Percentiles rank a stretch among this genome's conserved stretches.
These are phyloP conservation scores for Caenorhabditis sp. DNA, from an alignment of 2,888 invertebrate genomes.

Conservation along the genomic window DNA sequence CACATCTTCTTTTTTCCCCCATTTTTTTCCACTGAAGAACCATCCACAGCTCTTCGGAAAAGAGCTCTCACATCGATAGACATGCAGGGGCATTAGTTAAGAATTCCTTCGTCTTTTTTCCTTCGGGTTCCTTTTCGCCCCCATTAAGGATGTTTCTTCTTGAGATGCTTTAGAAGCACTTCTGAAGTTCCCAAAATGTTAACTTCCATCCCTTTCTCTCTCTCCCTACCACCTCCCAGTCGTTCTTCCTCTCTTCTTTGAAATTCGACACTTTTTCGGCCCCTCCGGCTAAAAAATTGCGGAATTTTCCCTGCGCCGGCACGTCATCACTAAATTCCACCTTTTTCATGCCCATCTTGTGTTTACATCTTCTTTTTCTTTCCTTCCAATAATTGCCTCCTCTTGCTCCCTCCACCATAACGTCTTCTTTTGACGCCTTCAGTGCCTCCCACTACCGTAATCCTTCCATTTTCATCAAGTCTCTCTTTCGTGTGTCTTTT, in stretches of 20 bases:
- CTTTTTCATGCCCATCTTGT: slow-evolving; percentile 8
- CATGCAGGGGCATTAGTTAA: slow-evolving; percentile 17
- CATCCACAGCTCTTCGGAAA: not conserved
- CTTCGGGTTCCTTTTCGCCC: not conserved
- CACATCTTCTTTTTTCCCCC: slow-evolving; percentile 4
- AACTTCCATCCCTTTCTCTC: not conserved
- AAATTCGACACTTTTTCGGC: slow-evolving; percentile 49
- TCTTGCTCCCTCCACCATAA: not conserved
- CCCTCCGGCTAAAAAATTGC: slow-evolving; percentile 29
- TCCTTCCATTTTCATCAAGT: slow-evolving; percentile 33
- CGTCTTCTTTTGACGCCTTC: not conserved
- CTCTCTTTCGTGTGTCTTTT: not conserved
- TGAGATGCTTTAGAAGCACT: not conserved
- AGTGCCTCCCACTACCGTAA: slow-evolving; percentile 26
- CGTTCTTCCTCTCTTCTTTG: slow-evolving; percentile 14
- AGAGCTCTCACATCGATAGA: slow-evolving; percentile 16
- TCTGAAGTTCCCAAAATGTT: not conserved
- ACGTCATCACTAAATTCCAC: slow-evolving; percentile 26
- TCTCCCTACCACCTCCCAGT: not conserved
- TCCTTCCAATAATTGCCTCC: slow-evolving; percentile 16
- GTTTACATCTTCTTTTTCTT: slow-evolving; percentile 25
- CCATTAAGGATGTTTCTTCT: not conserved
- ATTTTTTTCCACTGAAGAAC: slow-evolving; percentile 12
- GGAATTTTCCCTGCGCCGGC: slow-evolving; percentile 7
- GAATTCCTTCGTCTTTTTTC: not conserved